Evolutionary conservation across 2,797 vertebrate species (phyloP).

Genomic region (Gymnocypris eckloni): DNA sequence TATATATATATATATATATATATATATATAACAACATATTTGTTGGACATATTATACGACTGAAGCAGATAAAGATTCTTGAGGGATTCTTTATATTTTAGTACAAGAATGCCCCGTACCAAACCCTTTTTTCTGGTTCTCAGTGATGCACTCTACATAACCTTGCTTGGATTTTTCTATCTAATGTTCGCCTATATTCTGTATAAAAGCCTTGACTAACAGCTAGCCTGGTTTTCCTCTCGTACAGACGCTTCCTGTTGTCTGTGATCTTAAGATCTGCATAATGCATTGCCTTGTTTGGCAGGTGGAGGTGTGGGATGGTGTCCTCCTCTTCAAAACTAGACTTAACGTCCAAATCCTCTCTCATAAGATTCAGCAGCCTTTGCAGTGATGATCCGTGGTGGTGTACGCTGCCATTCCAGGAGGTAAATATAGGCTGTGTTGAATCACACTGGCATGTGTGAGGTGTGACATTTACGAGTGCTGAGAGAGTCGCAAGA

Average conservation of each 20-base stretch:
- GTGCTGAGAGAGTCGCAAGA: slow-evolving; percentile 45
- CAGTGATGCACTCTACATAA: slow-evolving; percentile 5
- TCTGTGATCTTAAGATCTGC: slow-evolving; percentile 41
- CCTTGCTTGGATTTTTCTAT: slow-evolving; percentile 1
- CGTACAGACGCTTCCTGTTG: background rate
- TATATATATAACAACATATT: background rate
- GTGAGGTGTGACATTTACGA: slow-evolving; percentile 63
- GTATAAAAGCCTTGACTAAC: slow-evolving; percentile 9
- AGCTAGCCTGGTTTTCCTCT: background rate
- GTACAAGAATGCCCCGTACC: background rate
- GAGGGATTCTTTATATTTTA: background rate
- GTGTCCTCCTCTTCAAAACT: slow-evolving; percentile 31
- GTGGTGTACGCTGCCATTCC: slow-evolving; percentile 45
- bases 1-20: background rate
- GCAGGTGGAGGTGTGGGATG: slow-evolving; percentile 31
- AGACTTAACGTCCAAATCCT: slow-evolving; percentile 36
- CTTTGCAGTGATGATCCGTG: slow-evolving; percentile 44
- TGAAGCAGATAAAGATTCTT: background rate
- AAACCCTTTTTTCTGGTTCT: background rate
- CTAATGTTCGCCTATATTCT: background rate
- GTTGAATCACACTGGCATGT: slow-evolving; percentile 52
- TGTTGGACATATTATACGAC: too few relatives aligned
- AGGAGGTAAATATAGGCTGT: slow-evolving; percentile 55
- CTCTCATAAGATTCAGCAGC: slow-evolving; percentile 26
- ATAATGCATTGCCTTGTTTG: slow-evolving; percentile 39